These are phyloP conservation scores for Drosophila monieri DNA, from an alignment of 2,888 invertebrate species.

Conservation along the genomic window DNA sequence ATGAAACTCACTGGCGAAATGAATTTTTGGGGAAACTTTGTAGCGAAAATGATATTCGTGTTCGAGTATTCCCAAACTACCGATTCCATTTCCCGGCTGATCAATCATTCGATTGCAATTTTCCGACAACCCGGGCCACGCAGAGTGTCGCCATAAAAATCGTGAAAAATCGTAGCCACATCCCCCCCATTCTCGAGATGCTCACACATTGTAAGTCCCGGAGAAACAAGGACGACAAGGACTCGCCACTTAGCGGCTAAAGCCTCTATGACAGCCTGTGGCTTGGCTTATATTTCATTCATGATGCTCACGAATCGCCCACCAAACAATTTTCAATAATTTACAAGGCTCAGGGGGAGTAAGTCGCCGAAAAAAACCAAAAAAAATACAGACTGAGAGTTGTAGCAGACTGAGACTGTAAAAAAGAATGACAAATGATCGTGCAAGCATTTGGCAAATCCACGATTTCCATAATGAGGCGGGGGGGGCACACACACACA, in stretches of 20 bases:
- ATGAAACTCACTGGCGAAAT: slow-evolving; percentile 12
- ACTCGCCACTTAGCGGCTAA: slow-evolving; percentile 62
- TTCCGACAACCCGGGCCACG: slow-evolving; percentile 5
- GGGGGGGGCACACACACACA: slow-evolving; percentile 33
- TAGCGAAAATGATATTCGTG: slow-evolving; percentile 29
- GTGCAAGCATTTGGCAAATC: slow-evolving; percentile 81
- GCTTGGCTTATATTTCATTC: slow-evolving; percentile 70
- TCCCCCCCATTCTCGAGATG: neutral
- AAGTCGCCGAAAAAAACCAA: neutral
- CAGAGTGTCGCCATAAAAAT: slow-evolving; percentile 57
- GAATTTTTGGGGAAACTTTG: slow-evolving; percentile 13
- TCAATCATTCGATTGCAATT: slow-evolving; percentile 66
- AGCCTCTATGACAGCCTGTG: slow-evolving; percentile 58
- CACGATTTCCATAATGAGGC: slow-evolving; percentile 79
- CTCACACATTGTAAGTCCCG: slow-evolving; percentile 28
- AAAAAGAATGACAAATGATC: slow-evolving; percentile 82
- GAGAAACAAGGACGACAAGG: slow-evolving; percentile 30
- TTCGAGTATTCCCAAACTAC: slow-evolving; percentile 38
- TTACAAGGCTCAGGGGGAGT: slow-evolving; percentile 37
- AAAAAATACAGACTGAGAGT: neutral
- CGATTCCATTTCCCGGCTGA: slow-evolving; percentile 46
- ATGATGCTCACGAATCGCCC: slow-evolving; percentile 43
- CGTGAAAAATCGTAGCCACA: slow-evolving; percentile 48
- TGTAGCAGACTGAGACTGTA: slow-evolving; percentile 48
- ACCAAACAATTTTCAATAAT: slow-evolving; percentile 65